A percentile compares a stretch with the other conserved stretches of the same genome.
Conservation (phyloP, 35 echinoderm and acorn worm species). For the Ophioderma brevispina region DNA sequence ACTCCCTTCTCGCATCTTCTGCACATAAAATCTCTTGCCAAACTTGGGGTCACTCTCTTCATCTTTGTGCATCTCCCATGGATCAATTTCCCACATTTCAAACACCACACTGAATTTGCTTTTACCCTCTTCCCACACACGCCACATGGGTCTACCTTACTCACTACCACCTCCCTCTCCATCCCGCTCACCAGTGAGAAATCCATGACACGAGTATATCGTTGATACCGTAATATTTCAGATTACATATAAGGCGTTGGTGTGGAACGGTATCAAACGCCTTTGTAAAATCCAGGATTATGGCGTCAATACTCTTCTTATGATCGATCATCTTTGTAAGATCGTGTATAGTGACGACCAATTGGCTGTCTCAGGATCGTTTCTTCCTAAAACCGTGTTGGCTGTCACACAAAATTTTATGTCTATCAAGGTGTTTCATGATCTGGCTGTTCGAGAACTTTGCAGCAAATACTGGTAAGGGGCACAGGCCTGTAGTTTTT, state of each 20-base stretch:
- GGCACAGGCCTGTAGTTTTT: conserved; percentile 53
- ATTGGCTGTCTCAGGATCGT: conserved; percentile 24
- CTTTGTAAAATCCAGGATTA: conserved; percentile 43
- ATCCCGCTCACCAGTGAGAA: no score
- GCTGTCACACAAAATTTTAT: no score
- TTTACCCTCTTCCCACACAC: no score
- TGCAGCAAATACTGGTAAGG: conserved; percentile 38
- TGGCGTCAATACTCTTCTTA: not conserved
- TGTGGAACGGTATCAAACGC: conserved; percentile 35
- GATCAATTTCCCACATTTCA: no score
- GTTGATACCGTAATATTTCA: conserved; percentile 43
- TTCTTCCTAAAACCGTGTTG: no score
- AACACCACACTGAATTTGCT: no score
- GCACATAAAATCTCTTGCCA: no score
- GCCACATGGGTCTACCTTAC: no score
- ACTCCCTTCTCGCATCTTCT: no score
- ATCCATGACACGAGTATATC: conserved; percentile 5
- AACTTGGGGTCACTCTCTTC: no score
- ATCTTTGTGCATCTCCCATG: no score
- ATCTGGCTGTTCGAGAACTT: conserved; percentile 34
- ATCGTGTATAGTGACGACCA: conserved; percentile 18
- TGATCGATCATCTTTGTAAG: not conserved
- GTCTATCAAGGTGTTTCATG: conserved; percentile 30
- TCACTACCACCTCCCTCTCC: no score
- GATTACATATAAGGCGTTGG: conserved; percentile 17